phyloP scores from a whole-genome alignment of 2,113 vertebrate genomes.

The Hirundichthys speculiger region DNA sequence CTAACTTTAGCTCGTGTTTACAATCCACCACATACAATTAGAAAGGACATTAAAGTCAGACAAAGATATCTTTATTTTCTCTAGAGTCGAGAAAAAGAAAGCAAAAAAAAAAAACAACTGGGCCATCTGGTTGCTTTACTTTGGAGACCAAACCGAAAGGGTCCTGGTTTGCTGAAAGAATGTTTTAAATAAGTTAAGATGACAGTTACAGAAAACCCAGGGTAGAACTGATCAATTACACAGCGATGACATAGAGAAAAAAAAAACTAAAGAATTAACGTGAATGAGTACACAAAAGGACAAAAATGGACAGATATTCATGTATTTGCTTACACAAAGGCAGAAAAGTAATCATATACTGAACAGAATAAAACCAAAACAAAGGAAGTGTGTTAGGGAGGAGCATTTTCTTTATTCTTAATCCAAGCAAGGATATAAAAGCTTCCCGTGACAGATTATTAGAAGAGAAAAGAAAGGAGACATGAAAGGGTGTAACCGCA shows the following conservation, averaged over 20 bases:
- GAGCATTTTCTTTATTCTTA: slow-evolving; percentile 23
- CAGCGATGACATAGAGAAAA: slow-evolving; percentile 3
- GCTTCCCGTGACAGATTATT: slow-evolving; percentile 16
- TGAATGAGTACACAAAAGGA: background rate
- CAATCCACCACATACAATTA: slow-evolving; percentile 74
- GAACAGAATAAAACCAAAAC: slow-evolving; percentile 24
- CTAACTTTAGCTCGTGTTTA: slow-evolving; percentile 76
- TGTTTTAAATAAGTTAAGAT: slow-evolving; percentile 15
- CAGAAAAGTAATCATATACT: slow-evolving; percentile 9
- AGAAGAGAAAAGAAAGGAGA: slow-evolving; percentile 34
- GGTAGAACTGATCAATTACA: slow-evolving; percentile 11
- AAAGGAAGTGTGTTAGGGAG: slow-evolving; percentile 19
- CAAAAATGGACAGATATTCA: slow-evolving; percentile 41
- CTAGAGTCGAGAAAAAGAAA: slow-evolving; percentile 14
- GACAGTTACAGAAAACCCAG: slow-evolving; percentile 1
- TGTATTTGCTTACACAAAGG: slow-evolving; percentile 16
- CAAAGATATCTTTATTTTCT: slow-evolving; percentile 68
- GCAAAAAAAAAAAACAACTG: slow-evolving; percentile 11
- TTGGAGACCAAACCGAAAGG: slow-evolving; percentile 27
- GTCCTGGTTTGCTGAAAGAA: slow-evolving; percentile 9
- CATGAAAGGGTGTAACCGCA: slow-evolving; percentile 51
- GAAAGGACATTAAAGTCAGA: slow-evolving; percentile 62
- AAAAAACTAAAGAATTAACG: slow-evolving; percentile 9
- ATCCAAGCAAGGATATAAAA: slow-evolving; percentile 22
- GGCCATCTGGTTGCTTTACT: slow-evolving; percentile 29